Evolutionary conservation across 2,113 vertebrate genomes (phyloP).

Genomic region (Centrocercus urophasianus): DNA sequence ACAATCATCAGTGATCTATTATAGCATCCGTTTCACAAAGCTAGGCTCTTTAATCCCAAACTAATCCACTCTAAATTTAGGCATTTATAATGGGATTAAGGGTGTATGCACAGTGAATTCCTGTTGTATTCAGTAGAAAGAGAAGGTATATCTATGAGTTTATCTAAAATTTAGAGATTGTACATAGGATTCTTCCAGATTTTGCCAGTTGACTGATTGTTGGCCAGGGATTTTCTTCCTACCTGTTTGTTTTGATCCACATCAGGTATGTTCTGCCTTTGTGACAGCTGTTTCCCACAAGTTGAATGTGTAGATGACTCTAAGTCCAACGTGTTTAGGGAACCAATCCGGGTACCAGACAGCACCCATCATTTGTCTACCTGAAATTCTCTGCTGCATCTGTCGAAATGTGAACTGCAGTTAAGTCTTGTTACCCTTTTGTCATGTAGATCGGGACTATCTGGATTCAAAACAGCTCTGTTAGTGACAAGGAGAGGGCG

Average conservation of each 20-base stretch:
- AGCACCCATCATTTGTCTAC: not conserved
- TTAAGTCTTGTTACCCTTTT: not conserved
- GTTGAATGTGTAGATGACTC: not conserved
- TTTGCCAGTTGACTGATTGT: not conserved
- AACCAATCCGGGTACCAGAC: not conserved
- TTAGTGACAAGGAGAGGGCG: not conserved
- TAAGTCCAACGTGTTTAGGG: not conserved
- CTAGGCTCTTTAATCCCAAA: not conserved
- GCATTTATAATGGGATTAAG: not conserved
- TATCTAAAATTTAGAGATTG: not conserved
- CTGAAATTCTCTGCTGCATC: not conserved
- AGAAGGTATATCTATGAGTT: not conserved
- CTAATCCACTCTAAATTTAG: not conserved
- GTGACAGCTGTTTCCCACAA: not conserved
- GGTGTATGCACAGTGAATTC: not conserved
- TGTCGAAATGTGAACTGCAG: not conserved
- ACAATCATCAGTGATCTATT: not conserved
- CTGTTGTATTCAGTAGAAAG: not conserved
- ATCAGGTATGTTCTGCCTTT: not conserved
- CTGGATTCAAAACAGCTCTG: not conserved
- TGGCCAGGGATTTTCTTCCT: not conserved
- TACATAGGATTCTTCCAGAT: not conserved
- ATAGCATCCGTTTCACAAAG: not conserved
- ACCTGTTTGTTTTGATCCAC: not conserved
- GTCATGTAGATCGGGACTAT: not conserved